These are phyloP conservation scores for Daboia siamensis DNA, from an alignment of 2,113 vertebrate species.

Conservation along the genomic window DNA sequence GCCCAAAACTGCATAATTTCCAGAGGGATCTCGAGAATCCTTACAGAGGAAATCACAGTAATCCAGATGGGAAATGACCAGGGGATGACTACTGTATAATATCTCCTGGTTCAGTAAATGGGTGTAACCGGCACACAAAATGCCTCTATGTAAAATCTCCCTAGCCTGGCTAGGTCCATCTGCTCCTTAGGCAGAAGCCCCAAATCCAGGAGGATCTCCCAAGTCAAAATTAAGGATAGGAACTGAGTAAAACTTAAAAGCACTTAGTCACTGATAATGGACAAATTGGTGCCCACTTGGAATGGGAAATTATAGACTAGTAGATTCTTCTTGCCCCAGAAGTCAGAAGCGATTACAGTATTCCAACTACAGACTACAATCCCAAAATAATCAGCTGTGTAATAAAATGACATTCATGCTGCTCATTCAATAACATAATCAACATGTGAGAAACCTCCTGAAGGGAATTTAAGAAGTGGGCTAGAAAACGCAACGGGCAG, in stretches of 20 bases:
- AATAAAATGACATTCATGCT: not conserved
- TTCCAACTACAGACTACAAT: not conserved
- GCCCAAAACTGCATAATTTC: not conserved
- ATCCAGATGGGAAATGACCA: not conserved
- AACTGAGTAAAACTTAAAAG: not conserved
- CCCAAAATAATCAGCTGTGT: not conserved
- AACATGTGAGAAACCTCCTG: not conserved
- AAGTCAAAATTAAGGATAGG: not conserved
- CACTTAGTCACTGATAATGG: not conserved
- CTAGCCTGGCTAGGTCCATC: not conserved
- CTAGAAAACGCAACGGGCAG: not conserved
- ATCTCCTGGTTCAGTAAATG: not conserved
- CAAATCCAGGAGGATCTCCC: not conserved
- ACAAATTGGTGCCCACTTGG: not conserved
- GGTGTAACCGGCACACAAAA: not conserved
- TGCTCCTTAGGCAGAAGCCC: not conserved
- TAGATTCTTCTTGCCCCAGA: not conserved
- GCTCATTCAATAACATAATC: not conserved
- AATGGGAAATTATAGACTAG: not conserved
- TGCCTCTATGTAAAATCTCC: not conserved
- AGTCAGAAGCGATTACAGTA: not conserved
- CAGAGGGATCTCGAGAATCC: not conserved
- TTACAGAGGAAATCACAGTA: not conserved
- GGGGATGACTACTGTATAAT: not conserved
- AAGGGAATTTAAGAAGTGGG: not conserved